Conservation (phyloP, 1,140 invertebrate species). For the Heliconius himera region DNA sequence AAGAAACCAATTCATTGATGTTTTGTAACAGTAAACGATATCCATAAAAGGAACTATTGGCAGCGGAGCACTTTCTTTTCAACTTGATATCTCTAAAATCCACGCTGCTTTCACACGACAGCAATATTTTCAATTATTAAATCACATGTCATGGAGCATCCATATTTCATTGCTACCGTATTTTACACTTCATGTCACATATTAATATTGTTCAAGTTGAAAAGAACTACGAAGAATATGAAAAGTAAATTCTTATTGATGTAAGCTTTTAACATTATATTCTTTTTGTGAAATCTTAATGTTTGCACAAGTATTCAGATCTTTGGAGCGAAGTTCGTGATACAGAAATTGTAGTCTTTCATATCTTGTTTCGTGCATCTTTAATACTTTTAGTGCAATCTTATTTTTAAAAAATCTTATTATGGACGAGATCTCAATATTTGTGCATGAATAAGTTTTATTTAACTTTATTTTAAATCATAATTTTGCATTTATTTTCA, state of each 20-base stretch:
- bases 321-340: background rate
- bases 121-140: constrained; percentile 27
- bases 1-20: background rate
- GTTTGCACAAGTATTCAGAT: constrained; percentile 33
- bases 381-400: constrained; percentile 2
- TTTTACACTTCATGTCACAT: constrained; percentile 37
- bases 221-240: constrained; percentile 49
- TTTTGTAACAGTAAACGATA: constrained; percentile 4
- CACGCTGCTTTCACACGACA: constrained; percentile 45
- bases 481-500: constrained; percentile 43
- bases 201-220: constrained; percentile 53
- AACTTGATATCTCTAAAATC: constrained; percentile 58
- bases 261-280: constrained; percentile 35
- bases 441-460: constrained; percentile 34
- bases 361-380: background rate
- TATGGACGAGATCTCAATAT: constrained; percentile 45
- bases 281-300: constrained; percentile 21
- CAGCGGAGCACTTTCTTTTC: constrained; percentile 65
- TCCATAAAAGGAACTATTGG: constrained; percentile 57
- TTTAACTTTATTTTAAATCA: constrained; percentile 39
- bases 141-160: background rate
- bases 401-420: background rate
- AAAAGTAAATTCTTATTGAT: constrained; percentile 30
- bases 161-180: constrained; percentile 38
- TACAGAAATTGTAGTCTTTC: background rate